Percentiles rank a stretch among this genome's conserved stretches.
Conservation (phyloP, 2,113 vertebrate species). For the zebrafish (Danio rerio) region DNA sequence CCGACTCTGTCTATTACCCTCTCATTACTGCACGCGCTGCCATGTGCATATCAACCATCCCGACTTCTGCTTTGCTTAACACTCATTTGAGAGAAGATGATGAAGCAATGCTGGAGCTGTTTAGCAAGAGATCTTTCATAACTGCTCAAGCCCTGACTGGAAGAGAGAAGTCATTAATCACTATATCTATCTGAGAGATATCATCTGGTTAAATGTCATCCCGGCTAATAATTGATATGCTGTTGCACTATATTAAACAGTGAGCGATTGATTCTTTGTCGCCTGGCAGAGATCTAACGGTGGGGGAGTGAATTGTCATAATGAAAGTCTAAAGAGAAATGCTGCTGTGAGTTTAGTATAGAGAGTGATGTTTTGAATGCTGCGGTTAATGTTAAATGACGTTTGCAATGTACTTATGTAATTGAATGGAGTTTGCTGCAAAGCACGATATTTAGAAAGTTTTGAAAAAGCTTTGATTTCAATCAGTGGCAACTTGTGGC, state of each 20-base stretch:
- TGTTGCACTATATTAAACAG: constrained; percentile 9
- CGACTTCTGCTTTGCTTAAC: constrained; percentile 6
- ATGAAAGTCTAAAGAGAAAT: background rate
- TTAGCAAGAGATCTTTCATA: constrained; percentile 25
- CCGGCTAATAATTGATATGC: constrained; percentile 14
- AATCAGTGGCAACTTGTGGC: too few relatives aligned
- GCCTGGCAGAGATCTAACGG: constrained; percentile 27
- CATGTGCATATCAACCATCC: background rate
- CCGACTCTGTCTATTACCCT: constrained; percentile 20
- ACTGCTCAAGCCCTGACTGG: background rate
- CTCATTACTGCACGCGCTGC: constrained; percentile 6
- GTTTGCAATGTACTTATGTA: background rate
- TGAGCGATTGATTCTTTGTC: constrained; percentile 8
- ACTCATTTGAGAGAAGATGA: background rate
- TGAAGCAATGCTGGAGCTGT: constrained; percentile 5
- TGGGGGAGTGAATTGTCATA: constrained; percentile 36
- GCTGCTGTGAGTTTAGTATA: background rate
- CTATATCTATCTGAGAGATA: background rate
- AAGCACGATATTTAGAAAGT: too few relatives aligned
- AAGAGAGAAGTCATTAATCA: constrained; percentile 27
- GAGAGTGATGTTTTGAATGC: background rate
- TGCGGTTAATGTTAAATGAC: background rate
- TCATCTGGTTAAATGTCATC: constrained; percentile 4
- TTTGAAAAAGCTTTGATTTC: too few relatives aligned
- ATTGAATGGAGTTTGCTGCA: background rate